A percentile compares a stretch with the other conserved stretches of the same genome.
Evolutionary conservation across 2,888 invertebrate genomes (phyloP).

Genomic region (Thecocarcelia acutangulata): DNA sequence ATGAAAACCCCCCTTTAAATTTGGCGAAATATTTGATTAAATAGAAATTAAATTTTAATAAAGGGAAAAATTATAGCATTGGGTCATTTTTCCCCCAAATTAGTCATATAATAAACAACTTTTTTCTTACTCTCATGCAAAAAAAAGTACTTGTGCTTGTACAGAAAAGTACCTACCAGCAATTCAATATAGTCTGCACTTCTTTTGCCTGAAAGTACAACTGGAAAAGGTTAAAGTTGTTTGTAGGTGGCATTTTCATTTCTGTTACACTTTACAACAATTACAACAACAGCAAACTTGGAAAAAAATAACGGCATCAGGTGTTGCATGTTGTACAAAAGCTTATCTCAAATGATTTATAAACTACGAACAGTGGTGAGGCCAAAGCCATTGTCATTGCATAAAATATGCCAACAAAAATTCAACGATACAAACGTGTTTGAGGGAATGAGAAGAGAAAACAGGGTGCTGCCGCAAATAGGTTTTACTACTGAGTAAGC

Average conservation of each 20-base stretch:
- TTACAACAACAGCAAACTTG: slow-evolving; percentile 41
- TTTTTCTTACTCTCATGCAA: too few species aligned
- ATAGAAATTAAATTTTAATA: too few species aligned
- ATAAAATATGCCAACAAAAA: slow-evolving; percentile 77
- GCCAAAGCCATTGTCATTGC: slow-evolving; percentile 80
- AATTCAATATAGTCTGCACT: not conserved
- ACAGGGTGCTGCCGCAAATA: slow-evolving; percentile 9
- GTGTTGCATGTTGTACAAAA: slow-evolving; percentile 79
- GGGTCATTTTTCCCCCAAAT: too few species aligned
- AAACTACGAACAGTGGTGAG: slow-evolving; percentile 79
- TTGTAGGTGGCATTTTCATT: slow-evolving; percentile 22
- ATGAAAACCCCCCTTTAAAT: too few species aligned
- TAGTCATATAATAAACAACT: too few species aligned
- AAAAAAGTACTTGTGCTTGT: too few species aligned
- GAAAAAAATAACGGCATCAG: slow-evolving; percentile 74
- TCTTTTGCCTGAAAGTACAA: not conserved
- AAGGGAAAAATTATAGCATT: too few species aligned
- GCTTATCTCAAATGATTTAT: slow-evolving; percentile 80
- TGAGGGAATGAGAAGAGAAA: not conserved
- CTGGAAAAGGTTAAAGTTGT: slow-evolving; percentile 18
- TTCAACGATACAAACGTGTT: slow-evolving; percentile 17
- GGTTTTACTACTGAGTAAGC: not conserved
- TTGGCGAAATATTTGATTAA: too few species aligned
- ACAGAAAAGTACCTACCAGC: not conserved
- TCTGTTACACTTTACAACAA: slow-evolving; percentile 50